These are phyloP conservation scores for Deroplatys truncata DNA, from an alignment of 2,888 invertebrate genomes.

Conservation along the genomic window DNA sequence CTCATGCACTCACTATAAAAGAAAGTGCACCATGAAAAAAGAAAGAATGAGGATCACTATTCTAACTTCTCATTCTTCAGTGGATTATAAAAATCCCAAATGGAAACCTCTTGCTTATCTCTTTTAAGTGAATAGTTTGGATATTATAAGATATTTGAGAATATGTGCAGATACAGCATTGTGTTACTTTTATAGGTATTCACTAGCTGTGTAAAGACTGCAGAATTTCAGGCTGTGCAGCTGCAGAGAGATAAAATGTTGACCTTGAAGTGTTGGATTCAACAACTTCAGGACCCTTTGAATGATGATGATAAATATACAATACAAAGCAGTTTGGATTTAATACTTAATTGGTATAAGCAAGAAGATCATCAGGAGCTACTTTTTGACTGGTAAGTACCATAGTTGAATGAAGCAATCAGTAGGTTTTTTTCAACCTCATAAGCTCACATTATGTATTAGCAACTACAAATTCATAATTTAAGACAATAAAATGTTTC, in stretches of 20 bases:
- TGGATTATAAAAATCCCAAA: too few species aligned
- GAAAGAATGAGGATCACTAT: too few species aligned
- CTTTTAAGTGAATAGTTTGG: too few species aligned
- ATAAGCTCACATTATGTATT: too few species aligned
- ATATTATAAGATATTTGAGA: background rate
- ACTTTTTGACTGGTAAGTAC: constrained; percentile 3
- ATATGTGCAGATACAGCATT: background rate
- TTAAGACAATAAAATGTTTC: too few species aligned
- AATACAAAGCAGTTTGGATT: background rate
- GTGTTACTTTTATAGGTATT: background rate
- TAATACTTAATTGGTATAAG: background rate
- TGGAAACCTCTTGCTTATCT: too few species aligned
- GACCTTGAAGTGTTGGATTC: background rate
- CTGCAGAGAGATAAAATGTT: background rate
- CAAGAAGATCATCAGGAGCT: background rate
- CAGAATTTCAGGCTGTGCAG: background rate
- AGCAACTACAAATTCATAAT: too few species aligned
- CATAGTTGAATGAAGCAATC: background rate
- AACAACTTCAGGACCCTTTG: background rate
- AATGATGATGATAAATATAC: background rate
- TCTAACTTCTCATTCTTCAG: too few species aligned
- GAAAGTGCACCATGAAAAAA: too few species aligned
- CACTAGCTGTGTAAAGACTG: background rate
- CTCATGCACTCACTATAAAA: too few species aligned
- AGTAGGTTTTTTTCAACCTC: too few species aligned